Evolutionary conservation across 2,888 invertebrate genomes (phyloP).

Genomic region (Antitype chi): DNA sequence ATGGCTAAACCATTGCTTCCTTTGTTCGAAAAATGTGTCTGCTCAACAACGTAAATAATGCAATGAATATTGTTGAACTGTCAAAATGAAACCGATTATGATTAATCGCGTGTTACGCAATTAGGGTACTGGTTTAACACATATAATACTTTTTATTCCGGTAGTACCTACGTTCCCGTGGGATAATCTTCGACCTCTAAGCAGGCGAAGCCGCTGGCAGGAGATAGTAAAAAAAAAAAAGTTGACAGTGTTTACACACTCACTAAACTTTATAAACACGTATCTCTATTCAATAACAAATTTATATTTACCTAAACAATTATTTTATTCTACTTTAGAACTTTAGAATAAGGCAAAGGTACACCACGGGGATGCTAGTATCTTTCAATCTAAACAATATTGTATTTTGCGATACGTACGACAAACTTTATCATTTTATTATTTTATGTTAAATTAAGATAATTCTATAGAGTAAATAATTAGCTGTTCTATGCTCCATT

Average conservation of each 20-base stretch:
- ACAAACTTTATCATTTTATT: constrained; percentile 23
- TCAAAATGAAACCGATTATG: no score
- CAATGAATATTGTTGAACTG: no score
- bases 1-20: no score
- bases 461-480: constrained; percentile 12
- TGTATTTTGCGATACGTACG: constrained; percentile 4
- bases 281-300: constrained; percentile 12
- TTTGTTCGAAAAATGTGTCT: no score
- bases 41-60: no score
- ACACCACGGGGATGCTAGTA: constrained; percentile 4
- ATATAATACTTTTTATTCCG: no score
- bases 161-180: no score
- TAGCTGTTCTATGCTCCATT: background rate
- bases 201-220: no score
- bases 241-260: background rate
- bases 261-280: constrained; percentile 11
- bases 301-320: constrained; percentile 18
- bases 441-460: constrained; percentile 17
- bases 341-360: background rate
- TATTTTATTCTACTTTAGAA: constrained; percentile 8
- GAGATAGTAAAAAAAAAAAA: background rate
- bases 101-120: no score
- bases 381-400: constrained; percentile 28
- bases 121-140: no score
- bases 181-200: no score